These are phyloP conservation scores for Simalia tracyae DNA, from an alignment of 2,797 vertebrate genomes.

Conservation along the genomic window DNA sequence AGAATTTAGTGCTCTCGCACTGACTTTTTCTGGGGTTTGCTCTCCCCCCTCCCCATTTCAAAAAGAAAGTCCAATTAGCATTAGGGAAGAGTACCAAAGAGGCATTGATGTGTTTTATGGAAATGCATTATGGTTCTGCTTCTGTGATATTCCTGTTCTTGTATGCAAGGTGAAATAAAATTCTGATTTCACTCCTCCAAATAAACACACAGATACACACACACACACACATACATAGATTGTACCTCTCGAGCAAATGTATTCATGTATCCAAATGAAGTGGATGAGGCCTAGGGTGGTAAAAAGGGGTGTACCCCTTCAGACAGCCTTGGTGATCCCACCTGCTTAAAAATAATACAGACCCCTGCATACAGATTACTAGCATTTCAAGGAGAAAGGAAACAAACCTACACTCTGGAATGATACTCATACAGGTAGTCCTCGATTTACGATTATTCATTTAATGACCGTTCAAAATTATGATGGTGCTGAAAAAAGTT, in stretches of 20 bases:
- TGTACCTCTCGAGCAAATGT: not conserved
- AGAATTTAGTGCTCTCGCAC: not conserved
- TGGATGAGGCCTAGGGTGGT: not conserved
- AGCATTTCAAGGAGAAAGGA: not conserved
- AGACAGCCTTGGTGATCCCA: not conserved
- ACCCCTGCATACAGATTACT: not conserved
- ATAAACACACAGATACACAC: not conserved
- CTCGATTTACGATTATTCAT: too few relatives aligned
- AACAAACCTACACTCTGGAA: not conserved
- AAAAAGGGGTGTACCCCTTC: not conserved
- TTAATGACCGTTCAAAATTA: too few relatives aligned
- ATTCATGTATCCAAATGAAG: not conserved
- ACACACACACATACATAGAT: not conserved
- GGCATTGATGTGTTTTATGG: not conserved
- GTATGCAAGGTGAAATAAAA: not conserved
- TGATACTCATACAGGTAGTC: not conserved
- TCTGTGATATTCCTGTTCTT: not conserved
- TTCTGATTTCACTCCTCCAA: not conserved
- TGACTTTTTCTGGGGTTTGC: not conserved
- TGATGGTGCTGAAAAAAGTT: too few relatives aligned
- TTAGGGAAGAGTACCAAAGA: not conserved
- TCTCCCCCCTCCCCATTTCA: not conserved
- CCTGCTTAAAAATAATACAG: not conserved
- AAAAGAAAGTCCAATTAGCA: not conserved
- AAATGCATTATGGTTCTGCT: not conserved